A percentile compares a stretch with the other conserved stretches of the same genome.
Conservation (phyloP, 2,113 vertebrate species). For the Sapajus apella region DNA sequence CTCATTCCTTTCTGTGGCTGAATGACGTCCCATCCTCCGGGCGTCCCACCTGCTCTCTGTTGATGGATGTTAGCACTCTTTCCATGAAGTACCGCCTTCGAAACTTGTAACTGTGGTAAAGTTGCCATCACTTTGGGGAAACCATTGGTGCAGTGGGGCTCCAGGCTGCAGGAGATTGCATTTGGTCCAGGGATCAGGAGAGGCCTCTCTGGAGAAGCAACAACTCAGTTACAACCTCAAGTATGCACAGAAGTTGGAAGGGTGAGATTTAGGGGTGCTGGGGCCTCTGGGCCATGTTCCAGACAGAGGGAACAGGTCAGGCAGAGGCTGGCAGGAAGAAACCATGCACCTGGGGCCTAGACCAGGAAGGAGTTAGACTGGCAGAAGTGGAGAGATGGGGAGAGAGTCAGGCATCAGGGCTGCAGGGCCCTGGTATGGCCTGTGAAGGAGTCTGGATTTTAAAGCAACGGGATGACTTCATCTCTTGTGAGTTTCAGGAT, state of each 20-base stretch:
- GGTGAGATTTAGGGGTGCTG: background rate
- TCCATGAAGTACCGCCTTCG: background rate
- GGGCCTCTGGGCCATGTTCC: background rate
- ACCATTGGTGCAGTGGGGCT: background rate
- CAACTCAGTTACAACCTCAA: background rate
- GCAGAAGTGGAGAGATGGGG: fast-evolving
- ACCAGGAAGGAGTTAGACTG: background rate
- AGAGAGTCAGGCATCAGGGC: background rate
- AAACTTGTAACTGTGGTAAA: background rate
- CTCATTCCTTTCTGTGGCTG: background rate
- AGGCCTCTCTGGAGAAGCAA: background rate
- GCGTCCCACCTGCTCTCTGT: fast-evolving
- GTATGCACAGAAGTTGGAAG: background rate
- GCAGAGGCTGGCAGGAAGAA: background rate
- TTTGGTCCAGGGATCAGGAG: background rate
- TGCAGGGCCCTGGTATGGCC: no score
- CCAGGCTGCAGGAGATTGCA: background rate
- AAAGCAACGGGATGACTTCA: fast-evolving
- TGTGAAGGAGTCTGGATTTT: background rate
- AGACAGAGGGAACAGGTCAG: background rate
- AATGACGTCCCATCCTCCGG: fast-evolving
- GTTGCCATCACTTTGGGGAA: background rate
- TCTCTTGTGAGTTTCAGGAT: background rate
- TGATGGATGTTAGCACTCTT: background rate
- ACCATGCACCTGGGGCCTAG: background rate